These are phyloP conservation scores for Panurus biarmicus DNA, from an alignment of 2,113 vertebrate species.

Conservation along the genomic window DNA sequence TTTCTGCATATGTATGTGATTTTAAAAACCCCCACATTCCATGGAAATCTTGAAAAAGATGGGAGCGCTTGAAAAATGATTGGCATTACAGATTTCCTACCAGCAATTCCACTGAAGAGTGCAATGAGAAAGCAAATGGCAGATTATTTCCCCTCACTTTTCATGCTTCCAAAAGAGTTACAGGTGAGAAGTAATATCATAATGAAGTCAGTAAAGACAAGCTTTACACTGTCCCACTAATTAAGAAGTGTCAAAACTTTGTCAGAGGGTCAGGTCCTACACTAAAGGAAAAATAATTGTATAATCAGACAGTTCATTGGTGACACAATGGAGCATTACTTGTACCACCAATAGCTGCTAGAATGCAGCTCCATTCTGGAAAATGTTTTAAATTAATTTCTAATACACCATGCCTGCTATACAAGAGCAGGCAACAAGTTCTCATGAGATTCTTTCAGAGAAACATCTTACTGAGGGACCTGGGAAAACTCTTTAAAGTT, in stretches of 20 bases:
- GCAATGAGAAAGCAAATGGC: background rate
- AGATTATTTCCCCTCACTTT: background rate
- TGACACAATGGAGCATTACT: background rate
- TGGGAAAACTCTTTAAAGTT: background rate
- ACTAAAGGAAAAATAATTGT: background rate
- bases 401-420: background rate
- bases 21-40: background rate
- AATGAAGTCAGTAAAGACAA: background rate
- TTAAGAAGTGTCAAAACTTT: background rate
- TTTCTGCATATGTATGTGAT: background rate
- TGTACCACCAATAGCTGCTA: background rate
- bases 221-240: background rate
- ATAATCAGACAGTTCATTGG: background rate
- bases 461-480: background rate
- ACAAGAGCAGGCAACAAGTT: background rate
- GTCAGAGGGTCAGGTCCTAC: background rate
- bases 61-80: background rate
- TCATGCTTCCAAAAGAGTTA: background rate
- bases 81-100: background rate
- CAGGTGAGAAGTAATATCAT: background rate
- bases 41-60: background rate
- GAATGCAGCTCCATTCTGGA: background rate
- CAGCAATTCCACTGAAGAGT: background rate
- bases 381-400: background rate
- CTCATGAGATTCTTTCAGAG: background rate